Evolutionary conservation across 2,797 vertebrate genomes (phyloP).

Genomic region (Sarcoramphus papa): DNA sequence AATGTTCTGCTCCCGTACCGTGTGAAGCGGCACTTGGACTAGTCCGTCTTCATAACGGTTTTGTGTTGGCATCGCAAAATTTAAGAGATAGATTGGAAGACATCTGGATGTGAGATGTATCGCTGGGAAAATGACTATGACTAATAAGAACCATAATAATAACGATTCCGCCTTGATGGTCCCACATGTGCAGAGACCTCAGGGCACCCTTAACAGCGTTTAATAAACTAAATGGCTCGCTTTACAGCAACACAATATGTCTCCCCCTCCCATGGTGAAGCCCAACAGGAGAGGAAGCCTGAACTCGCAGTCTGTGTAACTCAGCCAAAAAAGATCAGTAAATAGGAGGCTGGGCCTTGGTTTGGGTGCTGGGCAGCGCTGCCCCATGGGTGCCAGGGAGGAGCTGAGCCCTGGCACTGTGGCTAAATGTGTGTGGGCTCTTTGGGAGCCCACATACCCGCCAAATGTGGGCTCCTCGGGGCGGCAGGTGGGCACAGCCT

Average conservation of each 20-base stretch:
- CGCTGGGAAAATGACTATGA: slow-evolving; percentile 36
- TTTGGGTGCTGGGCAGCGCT: background rate
- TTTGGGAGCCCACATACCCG: rapidly evolving
- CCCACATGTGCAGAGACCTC: slow-evolving; percentile 42
- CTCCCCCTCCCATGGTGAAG: background rate
- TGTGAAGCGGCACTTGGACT: background rate
- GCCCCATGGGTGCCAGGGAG: background rate
- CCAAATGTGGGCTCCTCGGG: background rate
- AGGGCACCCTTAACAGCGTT: slow-evolving; percentile 1
- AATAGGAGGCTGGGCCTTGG: background rate
- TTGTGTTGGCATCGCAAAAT: background rate
- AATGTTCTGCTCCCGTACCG: background rate
- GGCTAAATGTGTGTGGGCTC: rapidly evolving
- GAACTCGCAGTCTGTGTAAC: rapidly evolving
- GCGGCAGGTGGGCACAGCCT: background rate
- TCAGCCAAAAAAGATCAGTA: rapidly evolving
- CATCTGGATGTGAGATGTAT: slow-evolving; percentile 17
- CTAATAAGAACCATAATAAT: slow-evolving; percentile 38
- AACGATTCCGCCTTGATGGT: slow-evolving; percentile 13
- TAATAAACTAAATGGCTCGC: slow-evolving; percentile 38
- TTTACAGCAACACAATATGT: background rate
- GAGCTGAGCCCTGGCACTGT: background rate
- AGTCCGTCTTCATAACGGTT: background rate
- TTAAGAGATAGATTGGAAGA: background rate
- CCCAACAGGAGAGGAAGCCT: background rate